Evolutionary conservation across 1,140 invertebrate genomes (phyloP), one percentile per base, ranked within the genome.

Genomic region (Arctopsyche grandis): DNA sequence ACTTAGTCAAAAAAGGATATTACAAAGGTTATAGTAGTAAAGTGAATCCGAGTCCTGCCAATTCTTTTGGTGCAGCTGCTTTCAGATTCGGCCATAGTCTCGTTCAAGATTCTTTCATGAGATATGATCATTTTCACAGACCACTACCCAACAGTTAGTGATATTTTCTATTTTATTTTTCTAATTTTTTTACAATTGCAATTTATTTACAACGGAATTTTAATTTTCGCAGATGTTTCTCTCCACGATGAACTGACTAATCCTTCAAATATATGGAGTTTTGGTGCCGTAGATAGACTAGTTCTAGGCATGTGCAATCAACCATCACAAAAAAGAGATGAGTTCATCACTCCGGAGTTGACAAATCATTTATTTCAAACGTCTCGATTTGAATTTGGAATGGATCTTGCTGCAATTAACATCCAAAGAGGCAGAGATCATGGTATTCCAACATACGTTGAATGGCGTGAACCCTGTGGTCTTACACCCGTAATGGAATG

Each of bases 71-170:
- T 0, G 92, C 96, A 0, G 98, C 97, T 0, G 98, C 96, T n/a
- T 98, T 95, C 86, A 91, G 96, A 19, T 99, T 99, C 86, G 98
- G 98, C 0, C 98, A 99, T 86, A 97, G 96, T 24, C 85, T 99
- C 21, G 94, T 99, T 0, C 94, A 97, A 82, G 93, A 93, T 0
- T 92, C 91, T 24, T 93, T 93, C 83, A 85, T 92, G 16, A 87
- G 93, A 73, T 92, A 89, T 83, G 91, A 94, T 81, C 89, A 87
- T 5, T 86, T 91, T 79, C 93, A 94, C 84, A 86, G 88, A 58
- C 89, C 91, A 0, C 85, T 94, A 29, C 87, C 88, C 12, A 93
- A 93, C 71, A 94, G 93, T 94, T 82, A 90, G 89, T 87, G 44
- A 1, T 66, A 70, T 48, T 48, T 22, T 19, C 69, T 46, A 26